Percentiles rank a stretch among this genome's conserved stretches.
Evolutionary conservation across 2,113 vertebrate species (phyloP).

Genomic region (Murina feae): DNA sequence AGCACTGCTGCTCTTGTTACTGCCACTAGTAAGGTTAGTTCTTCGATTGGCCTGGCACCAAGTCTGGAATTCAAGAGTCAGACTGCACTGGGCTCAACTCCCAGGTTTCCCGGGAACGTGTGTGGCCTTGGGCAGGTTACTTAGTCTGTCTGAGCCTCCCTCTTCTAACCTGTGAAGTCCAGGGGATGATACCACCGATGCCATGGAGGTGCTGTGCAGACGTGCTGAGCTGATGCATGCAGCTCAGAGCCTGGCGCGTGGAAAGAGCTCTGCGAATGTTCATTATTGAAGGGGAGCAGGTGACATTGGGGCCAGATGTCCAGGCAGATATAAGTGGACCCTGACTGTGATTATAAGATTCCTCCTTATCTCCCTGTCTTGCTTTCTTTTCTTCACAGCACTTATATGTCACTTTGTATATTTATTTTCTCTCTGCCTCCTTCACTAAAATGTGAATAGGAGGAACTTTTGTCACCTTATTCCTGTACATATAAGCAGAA

Average conservation of each 20-base stretch:
- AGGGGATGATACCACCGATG: not conserved
- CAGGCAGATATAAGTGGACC: not conserved
- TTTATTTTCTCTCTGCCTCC: not conserved
- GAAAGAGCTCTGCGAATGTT: not conserved
- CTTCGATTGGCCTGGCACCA: not conserved
- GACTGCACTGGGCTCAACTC: not conserved
- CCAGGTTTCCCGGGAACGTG: not conserved
- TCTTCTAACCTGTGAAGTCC: not conserved
- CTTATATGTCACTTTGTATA: not conserved
- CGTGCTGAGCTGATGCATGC: not conserved
- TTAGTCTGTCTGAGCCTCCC: not conserved
- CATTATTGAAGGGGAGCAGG: not conserved
- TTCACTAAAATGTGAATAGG: not conserved
- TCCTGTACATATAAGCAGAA: not conserved
- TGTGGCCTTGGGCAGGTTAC: not conserved
- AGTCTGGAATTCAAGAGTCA: not conserved
- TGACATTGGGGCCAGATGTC: not conserved
- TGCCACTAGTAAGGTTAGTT: not conserved
- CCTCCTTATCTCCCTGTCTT: not conserved
- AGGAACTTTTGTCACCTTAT: not conserved
- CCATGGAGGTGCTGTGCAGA: not conserved
- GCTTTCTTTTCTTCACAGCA: not conserved
- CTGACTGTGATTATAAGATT: not conserved
- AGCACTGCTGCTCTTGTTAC: not conserved
- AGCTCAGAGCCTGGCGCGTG: not conserved